phyloP scores from a whole-genome alignment of 1,140 invertebrate genomes.

The Drosophila neocordata region DNA sequence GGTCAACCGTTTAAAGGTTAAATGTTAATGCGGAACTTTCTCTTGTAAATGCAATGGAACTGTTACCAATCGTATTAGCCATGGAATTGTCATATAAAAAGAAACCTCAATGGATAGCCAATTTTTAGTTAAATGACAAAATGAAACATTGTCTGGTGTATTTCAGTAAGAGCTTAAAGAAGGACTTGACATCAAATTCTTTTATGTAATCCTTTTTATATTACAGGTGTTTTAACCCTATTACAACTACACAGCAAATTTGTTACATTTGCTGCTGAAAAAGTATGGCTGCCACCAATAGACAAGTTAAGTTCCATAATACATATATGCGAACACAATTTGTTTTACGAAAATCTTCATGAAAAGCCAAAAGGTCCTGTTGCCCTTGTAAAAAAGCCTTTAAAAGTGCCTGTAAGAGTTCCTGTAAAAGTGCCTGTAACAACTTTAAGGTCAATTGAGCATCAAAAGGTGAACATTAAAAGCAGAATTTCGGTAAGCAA shows the following conservation, averaged over 20 bases:
- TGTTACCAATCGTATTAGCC: background rate
- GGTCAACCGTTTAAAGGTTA: background rate
- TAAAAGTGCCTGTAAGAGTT: too few relatives aligned
- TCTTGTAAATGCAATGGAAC: background rate
- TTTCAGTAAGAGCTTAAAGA: conserved; percentile 14
- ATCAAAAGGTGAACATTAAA: too few relatives aligned
- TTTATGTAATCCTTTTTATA: background rate
- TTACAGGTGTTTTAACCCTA: background rate
- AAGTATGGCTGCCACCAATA: background rate
- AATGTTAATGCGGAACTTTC: background rate
- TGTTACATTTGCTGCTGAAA: background rate
- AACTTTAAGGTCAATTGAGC: too few relatives aligned
- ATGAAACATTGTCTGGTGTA: background rate
- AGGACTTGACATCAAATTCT: background rate
- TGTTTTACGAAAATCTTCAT: too few relatives aligned
- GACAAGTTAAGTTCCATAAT: background rate
- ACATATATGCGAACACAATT: background rate
- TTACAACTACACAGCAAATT: background rate
- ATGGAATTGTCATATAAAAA: background rate
- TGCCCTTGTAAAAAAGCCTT: too few relatives aligned
- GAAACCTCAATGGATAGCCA: background rate
- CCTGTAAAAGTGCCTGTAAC: too few relatives aligned
- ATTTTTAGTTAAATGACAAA: background rate
- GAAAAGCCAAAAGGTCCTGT: too few relatives aligned
- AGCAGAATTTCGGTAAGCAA: too few relatives aligned